These are phyloP conservation scores for Cristatella mucedo DNA, from an alignment of 2,888 invertebrate genomes.

Conservation along the genomic window DNA sequence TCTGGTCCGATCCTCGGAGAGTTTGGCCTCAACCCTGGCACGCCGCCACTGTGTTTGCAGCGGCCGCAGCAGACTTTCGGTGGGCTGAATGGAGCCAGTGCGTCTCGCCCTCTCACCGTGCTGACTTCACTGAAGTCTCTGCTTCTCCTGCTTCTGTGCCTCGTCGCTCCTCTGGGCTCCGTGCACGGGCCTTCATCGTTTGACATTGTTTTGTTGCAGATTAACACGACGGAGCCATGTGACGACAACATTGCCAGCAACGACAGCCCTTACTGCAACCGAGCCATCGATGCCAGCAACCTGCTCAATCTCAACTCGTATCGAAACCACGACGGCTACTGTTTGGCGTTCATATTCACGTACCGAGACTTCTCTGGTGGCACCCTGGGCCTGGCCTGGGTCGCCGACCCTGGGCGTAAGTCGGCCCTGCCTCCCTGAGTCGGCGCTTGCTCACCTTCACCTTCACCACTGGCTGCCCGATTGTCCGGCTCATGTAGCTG, in stretches of 20 bases:
- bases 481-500: too few relatives aligned
- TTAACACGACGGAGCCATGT: slow-evolving; percentile 13
- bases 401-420: slow-evolving; percentile 53
- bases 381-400: slow-evolving; percentile 95
- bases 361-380: slow-evolving; percentile 95
- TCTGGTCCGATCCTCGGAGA: too few relatives aligned
- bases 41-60: too few relatives aligned
- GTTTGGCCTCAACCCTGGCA: too few relatives aligned
- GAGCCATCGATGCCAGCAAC: slow-evolving; percentile 96
- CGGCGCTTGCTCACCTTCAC: too few relatives aligned
- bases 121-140: neutral
- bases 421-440: slow-evolving; percentile 8
- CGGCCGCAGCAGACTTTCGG: too few relatives aligned
- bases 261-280: slow-evolving; percentile 64
- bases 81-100: too few relatives aligned
- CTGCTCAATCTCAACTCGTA: slow-evolving; percentile 93
- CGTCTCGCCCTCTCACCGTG: neutral
- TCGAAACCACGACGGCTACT: slow-evolving; percentile 92
- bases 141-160: too few relatives aligned
- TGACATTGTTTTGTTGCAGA: slow-evolving; percentile 11
- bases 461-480: too few relatives aligned
- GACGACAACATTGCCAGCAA: neutral
- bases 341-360: slow-evolving; percentile 97
- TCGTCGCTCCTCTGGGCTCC: too few relatives aligned
- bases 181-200: too few relatives aligned